Evolutionary conservation across 2,113 vertebrate genomes (phyloP), one percentile per base, ranked within the genome.

Genomic region (Xyliphius kryptos): DNA sequence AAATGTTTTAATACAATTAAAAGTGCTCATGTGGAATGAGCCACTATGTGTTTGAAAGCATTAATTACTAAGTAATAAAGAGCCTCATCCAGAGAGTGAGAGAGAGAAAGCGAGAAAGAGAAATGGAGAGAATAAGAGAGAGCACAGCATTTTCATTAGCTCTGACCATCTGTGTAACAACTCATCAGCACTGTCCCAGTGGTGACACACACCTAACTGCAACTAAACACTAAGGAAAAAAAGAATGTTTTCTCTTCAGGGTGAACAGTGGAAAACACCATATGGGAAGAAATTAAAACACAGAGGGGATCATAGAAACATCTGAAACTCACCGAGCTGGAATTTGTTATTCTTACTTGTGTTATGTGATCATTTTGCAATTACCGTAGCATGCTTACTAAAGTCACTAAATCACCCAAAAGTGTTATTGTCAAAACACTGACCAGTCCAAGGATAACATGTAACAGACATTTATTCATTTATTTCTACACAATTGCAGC

Each of bases 91-190:
- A 12, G 32, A 40, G 51, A 59, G 17, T 6, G 17, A 44, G 38
- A 5, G 12, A 26, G 43, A 36, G 22, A 49, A 40, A 49, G 21
- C 32, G 57, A 43, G 49, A 65, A 72, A 79, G 76, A 60, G 63
- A 64, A 68, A 71, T 59, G 62, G 67, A 79, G 41, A 50, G 61
- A 52, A 20, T 56, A 19, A 57, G 40, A 63, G 53, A 54, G 48
- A 67, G 40, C 41, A 55, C 79, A 80, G 79, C 79, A 79, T 83
- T 79, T 82, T 87, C 81, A 84, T 86, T 88, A 88, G 81, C 75
- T 66, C 68, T 76, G 77, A 78, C 83, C 81, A 86, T 88, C 84
- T 86, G 81, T 80, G 80, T 79, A 76, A 83, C 76, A 85, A 74
- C 72, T 73, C 76, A 78, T 79, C 71, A 73, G 68, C 66, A 71